Base-by-base conservation (phyloP, 2,113 vertebrate species). In the Actenoides hombroni region DNA sequence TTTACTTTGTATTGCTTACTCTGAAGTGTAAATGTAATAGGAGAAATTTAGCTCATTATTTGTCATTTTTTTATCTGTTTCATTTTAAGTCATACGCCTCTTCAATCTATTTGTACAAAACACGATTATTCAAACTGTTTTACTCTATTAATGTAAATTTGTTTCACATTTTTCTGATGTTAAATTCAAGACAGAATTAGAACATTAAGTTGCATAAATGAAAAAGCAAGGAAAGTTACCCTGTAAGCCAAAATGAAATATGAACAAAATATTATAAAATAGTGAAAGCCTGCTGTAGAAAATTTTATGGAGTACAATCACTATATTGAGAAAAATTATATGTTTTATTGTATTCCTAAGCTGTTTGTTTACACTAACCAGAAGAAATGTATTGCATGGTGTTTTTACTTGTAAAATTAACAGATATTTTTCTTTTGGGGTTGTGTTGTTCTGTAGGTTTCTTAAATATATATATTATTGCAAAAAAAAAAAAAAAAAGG, bases 101-200 rank as follows among this genome's bases (percentile, higher is more conserved):
- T 98, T 90, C 39, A 42, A 84, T 78, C 91, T 81, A 64, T 92
- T 86, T 63, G 42, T 61, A 85, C 39, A 90, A 95, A 88, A 80
- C 53, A 28, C 93, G 74, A 92, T 97, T 91, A 93, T 94, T 97
- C 89, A 76, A 83, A 91, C 77, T 28, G 37, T 87, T 95, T 92
- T 90, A 73, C 56, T 76, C 64, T 77, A 82, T 42, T 53, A 93
- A 77, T 73, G 64, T 28, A 85, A 71, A 79, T 74, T 94, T 95
- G 74, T 77, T 92, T 94, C 65, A 59, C 88, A 42, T 83, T 94
- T 93, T 91, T 69, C 49, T 83, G 76, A 93, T 91, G 74, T n/a
- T 61, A 92, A 77, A 88, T 94, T 94, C 92, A 96, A 97, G 93
- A 96, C 96, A 86, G 95, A 97, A 97, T 97, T 95, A 97, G 95